phyloP scores from a whole-genome alignment of 1,140 invertebrate species.

The Drosophila simulans region DNA sequence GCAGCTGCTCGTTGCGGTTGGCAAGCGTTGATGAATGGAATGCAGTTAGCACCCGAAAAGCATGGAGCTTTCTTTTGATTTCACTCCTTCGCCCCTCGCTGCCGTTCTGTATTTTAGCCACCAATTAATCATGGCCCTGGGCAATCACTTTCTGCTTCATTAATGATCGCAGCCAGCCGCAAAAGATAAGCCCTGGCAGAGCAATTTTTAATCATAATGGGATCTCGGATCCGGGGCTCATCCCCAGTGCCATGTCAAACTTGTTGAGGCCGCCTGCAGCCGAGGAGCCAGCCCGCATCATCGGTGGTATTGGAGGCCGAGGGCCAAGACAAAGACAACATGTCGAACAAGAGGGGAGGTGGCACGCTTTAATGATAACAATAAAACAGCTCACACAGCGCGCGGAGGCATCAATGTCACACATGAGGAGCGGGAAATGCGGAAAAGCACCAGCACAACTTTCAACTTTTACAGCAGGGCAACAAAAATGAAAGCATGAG shows the following conservation, averaged over 20 bases:
- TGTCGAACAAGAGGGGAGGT: constrained; percentile 59
- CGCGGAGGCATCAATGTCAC: constrained; percentile 73
- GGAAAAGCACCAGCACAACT: constrained; percentile 58
- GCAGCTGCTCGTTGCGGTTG: constrained; percentile 64
- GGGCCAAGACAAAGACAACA: constrained; percentile 48
- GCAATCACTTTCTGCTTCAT: constrained; percentile 62
- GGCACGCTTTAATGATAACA: constrained; percentile 80
- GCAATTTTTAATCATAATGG: constrained; percentile 80
- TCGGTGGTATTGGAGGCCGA: constrained; percentile 8
- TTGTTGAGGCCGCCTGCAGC: constrained; percentile 59
- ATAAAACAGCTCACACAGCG: constrained; percentile 73
- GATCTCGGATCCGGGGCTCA: constrained; percentile 32
- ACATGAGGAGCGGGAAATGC: constrained; percentile 17
- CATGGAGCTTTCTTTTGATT: constrained; percentile 54
- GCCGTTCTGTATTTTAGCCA: constrained; percentile 24
- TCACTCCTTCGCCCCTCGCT: neutral
- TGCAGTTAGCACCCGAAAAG: constrained; percentile 77
- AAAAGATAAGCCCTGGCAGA: constrained; percentile 64
- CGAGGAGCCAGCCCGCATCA: constrained; percentile 54
- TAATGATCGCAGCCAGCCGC: constrained; percentile 58
- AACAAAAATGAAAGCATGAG: constrained; percentile 66
- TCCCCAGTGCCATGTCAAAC: constrained; percentile 58
- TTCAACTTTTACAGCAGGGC: constrained; percentile 59
- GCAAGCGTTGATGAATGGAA: constrained; percentile 80
- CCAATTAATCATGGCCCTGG: constrained; percentile 71